Conservation (phyloP, 2,797 vertebrate genomes). For the Alca torda region DNA sequence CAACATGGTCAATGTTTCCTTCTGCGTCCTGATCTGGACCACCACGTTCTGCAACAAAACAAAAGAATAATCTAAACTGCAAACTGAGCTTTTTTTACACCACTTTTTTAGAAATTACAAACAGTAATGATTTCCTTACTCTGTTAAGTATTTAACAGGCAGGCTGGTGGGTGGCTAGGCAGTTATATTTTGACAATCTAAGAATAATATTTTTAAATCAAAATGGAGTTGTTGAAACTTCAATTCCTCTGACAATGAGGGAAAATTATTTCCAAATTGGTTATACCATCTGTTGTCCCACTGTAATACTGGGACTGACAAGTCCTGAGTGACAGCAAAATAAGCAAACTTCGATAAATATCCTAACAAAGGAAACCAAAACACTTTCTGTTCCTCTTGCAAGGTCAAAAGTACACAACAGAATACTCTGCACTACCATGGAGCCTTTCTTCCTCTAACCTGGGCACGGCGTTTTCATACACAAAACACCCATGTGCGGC, state of each 20-base stretch:
- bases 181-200: not conserved
- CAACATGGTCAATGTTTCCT: slow-evolving; percentile 82
- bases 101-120: not conserved
- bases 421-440: not conserved
- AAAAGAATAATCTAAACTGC: not conserved
- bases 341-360: not conserved
- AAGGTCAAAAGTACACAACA: not conserved
- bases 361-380: not conserved
- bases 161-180: not conserved
- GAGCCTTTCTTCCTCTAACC: not conserved
- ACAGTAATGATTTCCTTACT: not conserved
- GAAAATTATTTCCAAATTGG: not conserved
- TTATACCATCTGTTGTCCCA: not conserved
- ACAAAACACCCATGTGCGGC: not conserved
- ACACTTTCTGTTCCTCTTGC: not conserved
- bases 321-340: not conserved
- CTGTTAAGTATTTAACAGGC: not conserved
- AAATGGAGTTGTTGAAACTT: not conserved
- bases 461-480: not conserved
- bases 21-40: slow-evolving; percentile 66
- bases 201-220: not conserved
- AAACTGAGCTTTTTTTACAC: not conserved
- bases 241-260: not conserved
- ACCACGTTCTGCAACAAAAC: slow-evolving; percentile 71
- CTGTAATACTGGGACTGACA: not conserved